Conservation (phyloP, 2,113 vertebrate species). For the Pholis gunnellus region DNA sequence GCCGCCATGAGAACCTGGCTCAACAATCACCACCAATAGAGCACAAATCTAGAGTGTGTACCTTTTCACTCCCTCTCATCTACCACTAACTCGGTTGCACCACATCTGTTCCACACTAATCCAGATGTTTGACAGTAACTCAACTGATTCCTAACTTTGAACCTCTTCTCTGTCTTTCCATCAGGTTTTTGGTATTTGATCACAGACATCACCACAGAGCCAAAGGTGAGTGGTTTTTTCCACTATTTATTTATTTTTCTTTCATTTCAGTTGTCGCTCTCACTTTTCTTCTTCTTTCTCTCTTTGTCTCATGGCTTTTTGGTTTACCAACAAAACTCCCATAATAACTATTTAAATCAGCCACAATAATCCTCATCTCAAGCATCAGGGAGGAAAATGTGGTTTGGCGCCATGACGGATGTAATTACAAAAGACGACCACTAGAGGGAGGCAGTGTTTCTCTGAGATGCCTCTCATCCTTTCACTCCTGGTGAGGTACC, state of each 20-base stretch:
- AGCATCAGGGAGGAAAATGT: not conserved
- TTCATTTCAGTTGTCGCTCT: not conserved
- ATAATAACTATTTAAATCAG: not conserved
- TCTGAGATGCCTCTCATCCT: not conserved
- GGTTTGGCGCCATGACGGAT: not conserved
- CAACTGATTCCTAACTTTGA: conserved; percentile 25
- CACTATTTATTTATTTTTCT: not conserved
- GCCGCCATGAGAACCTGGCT: conserved; percentile 4
- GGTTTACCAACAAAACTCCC: no score
- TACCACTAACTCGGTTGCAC: not conserved
- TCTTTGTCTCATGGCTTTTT: not conserved
- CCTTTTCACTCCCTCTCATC: not conserved
- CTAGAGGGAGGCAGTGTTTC: conserved; percentile 51
- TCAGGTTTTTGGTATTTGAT: conserved; percentile 38
- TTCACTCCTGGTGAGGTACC: rapidly evolving
- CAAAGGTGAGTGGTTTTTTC: conserved; percentile 57
- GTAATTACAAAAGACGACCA: conserved; percentile 10
- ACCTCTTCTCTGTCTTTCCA: conserved; percentile 22
- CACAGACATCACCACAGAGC: conserved; percentile 25
- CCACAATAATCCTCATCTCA: not conserved
- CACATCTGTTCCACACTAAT: not conserved
- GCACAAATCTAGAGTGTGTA: not conserved
- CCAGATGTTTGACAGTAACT: conserved; percentile 1
- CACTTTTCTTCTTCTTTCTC: not conserved
- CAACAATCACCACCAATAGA: not conserved